Base-by-base conservation (phyloP, 2,888 invertebrate species). In the Dynastes tityus region DNA sequence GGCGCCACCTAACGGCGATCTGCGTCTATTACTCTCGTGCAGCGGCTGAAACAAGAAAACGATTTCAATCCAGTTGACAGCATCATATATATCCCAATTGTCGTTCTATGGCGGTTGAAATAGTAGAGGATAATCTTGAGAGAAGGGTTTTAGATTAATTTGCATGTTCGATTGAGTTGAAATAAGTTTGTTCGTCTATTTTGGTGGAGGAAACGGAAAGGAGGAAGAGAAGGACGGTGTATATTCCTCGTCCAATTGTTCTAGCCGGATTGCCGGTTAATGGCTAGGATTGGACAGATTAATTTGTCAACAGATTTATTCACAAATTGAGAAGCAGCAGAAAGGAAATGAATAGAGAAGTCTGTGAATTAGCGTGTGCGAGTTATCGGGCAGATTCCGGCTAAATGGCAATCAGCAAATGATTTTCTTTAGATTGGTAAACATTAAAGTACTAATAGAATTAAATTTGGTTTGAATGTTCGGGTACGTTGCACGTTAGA, bases 11-110 rank as follows among this genome's bases (percentile, higher is more conserved):
- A 88, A 71, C 71, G 88, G 88, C 68, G 88, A 88, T 65, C 88
- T 84, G 37, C 86, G 84, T 29, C 87, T 86, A 78, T 85, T 85
- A 61, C 84, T 84, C 80, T 89, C 89, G 80, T 89, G 89, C 67
- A 87, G 81, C 40, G 89, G 89, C 89, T 89, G 86, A 45, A 68
- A 68, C 68, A 68, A 67, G 9, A 16, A 63, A 63, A 63, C 63
- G 63, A 29, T 63, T 32, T 63, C 29, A 63, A 32, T 63, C n/a
- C 55, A 55, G n/a, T 16, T 63, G 29, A 29, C 63, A 29, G 9
- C 11, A 22, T 9, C 8, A 22, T 16, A 22, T 16, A 55, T 55
- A 55, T n/a, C n/a, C 16, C 55, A 55, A 55, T 53, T 53, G 16
- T 22, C 22, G 27, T 16, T 55, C 55, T 55, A 22, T 22, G 22